Conservation (phyloP, 2,888 invertebrate genomes). For the Eucera pruinosa region DNA sequence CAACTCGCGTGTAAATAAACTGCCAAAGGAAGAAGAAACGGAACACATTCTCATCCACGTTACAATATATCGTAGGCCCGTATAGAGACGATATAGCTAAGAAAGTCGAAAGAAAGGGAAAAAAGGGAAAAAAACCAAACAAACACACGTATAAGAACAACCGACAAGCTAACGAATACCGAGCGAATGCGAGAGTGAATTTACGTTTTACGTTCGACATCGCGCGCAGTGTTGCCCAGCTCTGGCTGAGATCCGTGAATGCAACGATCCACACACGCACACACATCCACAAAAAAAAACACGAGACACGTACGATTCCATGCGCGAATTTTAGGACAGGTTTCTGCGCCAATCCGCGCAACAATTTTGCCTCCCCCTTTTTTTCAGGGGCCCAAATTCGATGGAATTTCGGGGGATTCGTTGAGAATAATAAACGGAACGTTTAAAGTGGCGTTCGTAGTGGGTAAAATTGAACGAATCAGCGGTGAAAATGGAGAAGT, state of each 20-base stretch:
- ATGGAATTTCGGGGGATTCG: too few relatives aligned
- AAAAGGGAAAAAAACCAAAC: too few relatives aligned
- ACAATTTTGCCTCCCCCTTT: background rate
- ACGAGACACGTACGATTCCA: too few relatives aligned
- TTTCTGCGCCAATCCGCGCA: constrained; percentile 68
- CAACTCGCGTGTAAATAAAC: constrained; percentile 72
- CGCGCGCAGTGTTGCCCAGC: constrained; percentile 65
- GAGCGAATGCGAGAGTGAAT: constrained; percentile 23
- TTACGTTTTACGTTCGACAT: constrained; percentile 62
- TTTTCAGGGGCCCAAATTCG: too few relatives aligned
- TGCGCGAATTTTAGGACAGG: constrained; percentile 63
- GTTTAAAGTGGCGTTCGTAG: too few relatives aligned
- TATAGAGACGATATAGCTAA: too few relatives aligned
- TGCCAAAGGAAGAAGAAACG: constrained; percentile 71
- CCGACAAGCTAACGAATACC: too few relatives aligned
- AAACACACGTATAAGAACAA: too few relatives aligned
- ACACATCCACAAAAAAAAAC: too few relatives aligned
- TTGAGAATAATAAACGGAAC: background rate
- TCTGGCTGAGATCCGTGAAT: constrained; percentile 67
- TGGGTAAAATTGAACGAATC: too few relatives aligned
- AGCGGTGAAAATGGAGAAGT: too few relatives aligned
- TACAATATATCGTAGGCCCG: constrained; percentile 63
- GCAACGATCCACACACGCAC: constrained; percentile 65
- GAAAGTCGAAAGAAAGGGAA: constrained; percentile 36
- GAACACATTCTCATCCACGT: too few relatives aligned